Percentiles rank a stretch among this genome's conserved stretches.
These are phyloP conservation scores for Geotrypetes seraphini DNA, from an alignment of 2,797 vertebrate genomes.

Conservation along the genomic window DNA sequence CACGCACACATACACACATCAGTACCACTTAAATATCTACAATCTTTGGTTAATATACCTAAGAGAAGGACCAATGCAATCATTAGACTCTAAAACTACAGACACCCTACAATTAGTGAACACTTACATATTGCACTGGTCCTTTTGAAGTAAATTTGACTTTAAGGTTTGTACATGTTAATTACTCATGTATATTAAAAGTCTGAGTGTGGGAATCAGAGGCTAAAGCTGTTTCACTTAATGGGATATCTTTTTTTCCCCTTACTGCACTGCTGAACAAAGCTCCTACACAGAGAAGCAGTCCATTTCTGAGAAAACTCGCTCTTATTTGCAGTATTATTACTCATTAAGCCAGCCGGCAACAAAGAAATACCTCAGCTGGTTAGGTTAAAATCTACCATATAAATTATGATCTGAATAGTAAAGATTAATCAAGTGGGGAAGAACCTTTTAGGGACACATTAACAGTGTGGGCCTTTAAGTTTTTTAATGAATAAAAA, in stretches of 20 bases:
- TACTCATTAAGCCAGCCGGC: background rate
- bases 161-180: conserved; percentile 14
- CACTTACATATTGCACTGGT: background rate
- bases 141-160: conserved; percentile 18
- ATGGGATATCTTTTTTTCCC: conserved; percentile 7
- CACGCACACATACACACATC: background rate
- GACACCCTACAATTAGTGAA: background rate
- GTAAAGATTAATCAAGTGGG: too few relatives aligned
- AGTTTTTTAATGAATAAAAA: too few relatives aligned
- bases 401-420: too few relatives aligned
- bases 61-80: background rate
- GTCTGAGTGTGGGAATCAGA: conserved; percentile 17
- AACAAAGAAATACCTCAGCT: conserved; percentile 1
- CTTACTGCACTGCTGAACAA: background rate
- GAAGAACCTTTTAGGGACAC: too few relatives aligned
- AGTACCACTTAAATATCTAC: background rate
- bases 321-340: conserved; percentile 5
- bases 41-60: background rate
- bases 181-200: conserved; percentile 15
- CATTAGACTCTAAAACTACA: background rate
- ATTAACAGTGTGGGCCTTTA: too few relatives aligned
- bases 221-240: conserved; percentile 17
- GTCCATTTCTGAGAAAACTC: conserved; percentile 4
- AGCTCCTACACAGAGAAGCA: conserved; percentile 6
- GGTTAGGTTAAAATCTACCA: too few relatives aligned